A percentile compares a stretch with the other conserved stretches of the same genome.
These are phyloP conservation scores for Brachyhypopomus gauderio DNA, from an alignment of 2,113 vertebrate genomes.

Conservation along the genomic window DNA sequence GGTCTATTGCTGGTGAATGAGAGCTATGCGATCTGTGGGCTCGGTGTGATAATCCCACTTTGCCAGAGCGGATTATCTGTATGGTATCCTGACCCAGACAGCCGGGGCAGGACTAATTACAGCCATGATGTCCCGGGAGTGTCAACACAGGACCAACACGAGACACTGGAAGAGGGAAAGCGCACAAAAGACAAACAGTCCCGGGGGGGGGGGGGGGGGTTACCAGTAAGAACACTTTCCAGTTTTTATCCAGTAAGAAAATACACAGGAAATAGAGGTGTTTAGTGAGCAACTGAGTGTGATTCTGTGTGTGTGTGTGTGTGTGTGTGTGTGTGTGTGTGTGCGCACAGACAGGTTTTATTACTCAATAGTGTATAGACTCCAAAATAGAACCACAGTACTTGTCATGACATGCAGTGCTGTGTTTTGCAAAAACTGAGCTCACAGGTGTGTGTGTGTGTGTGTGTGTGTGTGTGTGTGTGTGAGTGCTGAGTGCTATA, in stretches of 20 bases:
- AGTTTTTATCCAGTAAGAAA: slow-evolving; percentile 7
- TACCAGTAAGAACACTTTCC: background rate
- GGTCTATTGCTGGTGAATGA: slow-evolving; percentile 41
- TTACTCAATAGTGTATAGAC: slow-evolving; percentile 44
- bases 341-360: slow-evolving; percentile 49
- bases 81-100: slow-evolving; percentile 43
- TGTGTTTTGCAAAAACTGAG: slow-evolving; percentile 34
- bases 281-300: background rate
- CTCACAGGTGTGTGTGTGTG: slow-evolving; percentile 24
- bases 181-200: background rate
- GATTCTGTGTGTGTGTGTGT: slow-evolving; percentile 7
- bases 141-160: background rate
- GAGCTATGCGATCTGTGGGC: slow-evolving; percentile 23
- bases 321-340: background rate
- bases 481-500: slow-evolving; percentile 39
- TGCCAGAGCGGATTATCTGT: slow-evolving; percentile 42
- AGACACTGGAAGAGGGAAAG: background rate
- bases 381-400: slow-evolving; percentile 44
- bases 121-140: slow-evolving; percentile 11
- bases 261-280: slow-evolving; percentile 4
- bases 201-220: no score
- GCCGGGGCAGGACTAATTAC: slow-evolving; percentile 47
- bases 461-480: slow-evolving; percentile 14
- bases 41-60: slow-evolving; percentile 50
- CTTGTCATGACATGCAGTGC: slow-evolving; percentile 49